Base-by-base conservation (phyloP, 2,888 invertebrate species). In the Troglohyphantes excavatus region DNA sequence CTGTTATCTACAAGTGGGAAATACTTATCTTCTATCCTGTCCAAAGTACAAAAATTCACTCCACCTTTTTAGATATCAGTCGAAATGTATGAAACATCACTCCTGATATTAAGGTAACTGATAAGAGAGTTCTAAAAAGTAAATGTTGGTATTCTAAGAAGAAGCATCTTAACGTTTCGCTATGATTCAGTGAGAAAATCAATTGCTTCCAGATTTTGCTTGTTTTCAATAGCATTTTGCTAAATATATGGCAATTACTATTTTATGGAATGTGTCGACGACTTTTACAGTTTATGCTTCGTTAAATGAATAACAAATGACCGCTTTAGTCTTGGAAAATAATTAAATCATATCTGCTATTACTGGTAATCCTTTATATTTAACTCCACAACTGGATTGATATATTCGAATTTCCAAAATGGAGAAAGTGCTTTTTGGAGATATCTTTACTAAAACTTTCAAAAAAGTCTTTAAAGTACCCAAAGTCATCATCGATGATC, bases 401-500 rank as follows among this genome's bases (percentile, higher is more conserved):
- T 68, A 17, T 21, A 7, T 21, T 39, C 43, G 21, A 27, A 11
- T 72, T 46, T 21, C 19, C n/a, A 82, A 26, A 43, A 91, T 91
- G 91, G 91, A 91, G 26, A 89, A 91, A 81, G 63, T 91, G 33
- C 21, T 91, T 5, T 88, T 91, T 75, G 88, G 84, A 21, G 91
- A 91, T 75, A 76, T 78, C 17, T 87, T 90, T 23, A 86, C 79
- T 2, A 86, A 91, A 67, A 83, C 87, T n/a, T 82, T 86, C 21
- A 75, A 83, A 63, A 73, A 73, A 19, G 75, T 78, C 7, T 59
- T 82, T 27, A 89, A 87, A 21, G 70, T 90, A n/a, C 83, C 83
- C 53, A 29, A 19, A 29, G 88, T 98, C 91, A 95, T 95, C 93
- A 97, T 96, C 87, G 98, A 98, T 94, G 97, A 96, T 94, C 96